These are phyloP conservation scores for Rhopalosiphum maidis DNA, from an alignment of 1,140 invertebrate species.

Conservation along the genomic window DNA sequence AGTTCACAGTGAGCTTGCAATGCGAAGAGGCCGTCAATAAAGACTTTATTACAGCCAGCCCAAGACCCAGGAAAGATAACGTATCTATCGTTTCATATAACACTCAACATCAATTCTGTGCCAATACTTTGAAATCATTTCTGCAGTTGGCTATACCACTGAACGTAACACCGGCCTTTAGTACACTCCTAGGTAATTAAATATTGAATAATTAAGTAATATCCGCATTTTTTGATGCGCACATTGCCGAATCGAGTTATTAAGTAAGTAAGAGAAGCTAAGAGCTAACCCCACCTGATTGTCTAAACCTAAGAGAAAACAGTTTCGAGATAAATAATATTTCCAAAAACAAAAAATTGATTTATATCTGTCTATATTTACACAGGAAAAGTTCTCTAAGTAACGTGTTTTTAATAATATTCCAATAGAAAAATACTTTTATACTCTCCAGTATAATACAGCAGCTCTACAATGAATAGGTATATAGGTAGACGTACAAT, in stretches of 20 bases:
- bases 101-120: constrained; percentile 90
- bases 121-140: constrained; percentile 86
- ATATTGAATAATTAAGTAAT: neutral
- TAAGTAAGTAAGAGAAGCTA: neutral
- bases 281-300: neutral
- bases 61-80: constrained; percentile 64
- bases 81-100: constrained; percentile 74
- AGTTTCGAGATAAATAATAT: neutral
- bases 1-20: constrained; percentile 82
- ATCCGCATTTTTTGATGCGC: neutral
- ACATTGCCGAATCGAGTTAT: neutral
- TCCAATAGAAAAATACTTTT: too few relatives aligned
- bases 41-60: constrained; percentile 67
- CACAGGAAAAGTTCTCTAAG: neutral
- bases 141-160: constrained; percentile 91
- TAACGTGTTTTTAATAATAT: neutral
- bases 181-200: constrained; percentile 78
- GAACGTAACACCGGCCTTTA: constrained; percentile 92
- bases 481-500: too few relatives aligned
- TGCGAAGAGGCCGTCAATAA: constrained; percentile 84
- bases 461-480: too few relatives aligned
- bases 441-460: too few relatives aligned
- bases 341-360: neutral
- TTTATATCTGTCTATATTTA: neutral
- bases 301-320: neutral